Evolutionary conservation across 2,797 vertebrate species (phyloP).

Genomic region (Artibeus jamaicensis): DNA sequence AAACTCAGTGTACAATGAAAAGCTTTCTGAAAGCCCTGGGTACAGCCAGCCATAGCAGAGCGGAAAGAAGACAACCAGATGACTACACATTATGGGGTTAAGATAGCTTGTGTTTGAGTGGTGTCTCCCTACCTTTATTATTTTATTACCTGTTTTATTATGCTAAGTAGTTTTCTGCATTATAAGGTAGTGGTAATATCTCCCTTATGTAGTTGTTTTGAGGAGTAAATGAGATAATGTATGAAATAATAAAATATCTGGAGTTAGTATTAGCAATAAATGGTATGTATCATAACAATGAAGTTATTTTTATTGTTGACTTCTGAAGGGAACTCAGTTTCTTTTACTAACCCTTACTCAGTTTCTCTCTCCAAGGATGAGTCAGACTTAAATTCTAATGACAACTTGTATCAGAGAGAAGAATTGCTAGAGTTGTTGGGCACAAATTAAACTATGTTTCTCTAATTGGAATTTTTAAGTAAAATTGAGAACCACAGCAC

Average conservation of each 20-base stretch:
- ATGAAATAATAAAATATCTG: background rate
- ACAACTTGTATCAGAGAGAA: background rate
- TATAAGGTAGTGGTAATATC: background rate
- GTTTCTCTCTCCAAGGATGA: background rate
- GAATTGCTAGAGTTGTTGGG: background rate
- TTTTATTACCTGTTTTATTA: background rate
- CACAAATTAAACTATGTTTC: background rate
- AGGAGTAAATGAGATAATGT: background rate
- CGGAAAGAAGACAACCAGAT: background rate
- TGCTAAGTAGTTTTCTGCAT: background rate
- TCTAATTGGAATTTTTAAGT: background rate
- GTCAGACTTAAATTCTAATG: background rate
- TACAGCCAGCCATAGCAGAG: background rate
- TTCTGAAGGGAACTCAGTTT: background rate
- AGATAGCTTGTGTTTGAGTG: background rate
- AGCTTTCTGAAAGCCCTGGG: background rate
- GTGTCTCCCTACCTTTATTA: background rate
- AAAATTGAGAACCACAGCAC: background rate
- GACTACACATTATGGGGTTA: background rate
- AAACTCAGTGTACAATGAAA: background rate
- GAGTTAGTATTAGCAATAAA: background rate
- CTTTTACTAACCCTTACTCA: background rate
- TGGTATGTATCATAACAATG: background rate
- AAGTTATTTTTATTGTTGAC: background rate
- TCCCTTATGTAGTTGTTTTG: background rate